A percentile compares a stretch with the other conserved stretches of the same genome.
These are phyloP conservation scores for Doryteuthis pealeii DNA, from an alignment of 1,140 invertebrate species.

Conservation along the genomic window DNA sequence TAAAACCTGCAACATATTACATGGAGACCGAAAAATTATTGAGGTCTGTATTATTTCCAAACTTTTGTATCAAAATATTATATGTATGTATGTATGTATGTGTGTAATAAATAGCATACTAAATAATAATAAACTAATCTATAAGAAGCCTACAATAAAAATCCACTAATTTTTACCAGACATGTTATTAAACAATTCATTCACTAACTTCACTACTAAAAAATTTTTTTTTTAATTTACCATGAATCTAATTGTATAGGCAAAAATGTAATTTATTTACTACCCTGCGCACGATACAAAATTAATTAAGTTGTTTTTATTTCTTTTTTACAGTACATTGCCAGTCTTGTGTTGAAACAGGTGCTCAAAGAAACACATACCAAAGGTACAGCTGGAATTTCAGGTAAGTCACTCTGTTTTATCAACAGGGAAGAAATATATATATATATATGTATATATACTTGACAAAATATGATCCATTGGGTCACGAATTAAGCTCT, in stretches of 20 bases:
- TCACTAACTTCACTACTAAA: too few species aligned
- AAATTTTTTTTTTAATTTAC: too few species aligned
- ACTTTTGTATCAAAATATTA: background rate
- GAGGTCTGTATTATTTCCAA: background rate
- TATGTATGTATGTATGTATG: background rate
- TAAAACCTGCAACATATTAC: background rate
- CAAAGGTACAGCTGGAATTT: background rate
- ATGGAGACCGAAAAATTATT: slow-evolving; percentile 3
- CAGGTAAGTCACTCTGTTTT: too few species aligned
- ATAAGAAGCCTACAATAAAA: background rate
- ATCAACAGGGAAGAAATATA: too few species aligned
- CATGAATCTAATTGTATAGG: too few species aligned
- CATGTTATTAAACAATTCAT: background rate
- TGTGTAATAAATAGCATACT: background rate
- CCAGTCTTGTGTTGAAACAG: background rate
- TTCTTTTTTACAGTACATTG: background rate
- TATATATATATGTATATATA: too few species aligned
- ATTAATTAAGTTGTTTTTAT: too few species aligned
- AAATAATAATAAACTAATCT: background rate
- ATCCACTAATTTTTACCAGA: background rate
- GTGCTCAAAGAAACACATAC: background rate
- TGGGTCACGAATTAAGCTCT: too few species aligned
- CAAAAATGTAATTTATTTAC: too few species aligned
- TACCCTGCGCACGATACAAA: too few species aligned
- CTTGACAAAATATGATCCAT: too few species aligned